Conservation (phyloP, 2,888 invertebrate species). For the Sarcophaga caerulescens region DNA sequence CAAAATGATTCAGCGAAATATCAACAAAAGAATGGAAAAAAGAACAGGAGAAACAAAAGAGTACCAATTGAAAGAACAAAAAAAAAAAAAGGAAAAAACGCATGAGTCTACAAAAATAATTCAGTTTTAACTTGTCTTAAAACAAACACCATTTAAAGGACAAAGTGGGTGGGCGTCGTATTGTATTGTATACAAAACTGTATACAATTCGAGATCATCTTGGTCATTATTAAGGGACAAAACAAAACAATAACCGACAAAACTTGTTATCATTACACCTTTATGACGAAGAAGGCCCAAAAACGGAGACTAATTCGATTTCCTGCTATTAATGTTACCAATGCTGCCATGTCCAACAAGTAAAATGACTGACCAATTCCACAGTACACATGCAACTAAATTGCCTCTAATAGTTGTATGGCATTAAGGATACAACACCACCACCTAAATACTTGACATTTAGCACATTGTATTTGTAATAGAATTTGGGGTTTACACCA, state of each 20-base stretch:
- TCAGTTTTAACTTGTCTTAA: background rate
- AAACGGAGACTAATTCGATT: slow-evolving; percentile 74
- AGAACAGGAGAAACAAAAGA: background rate
- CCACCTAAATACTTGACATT: slow-evolving; percentile 67
- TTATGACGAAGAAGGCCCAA: slow-evolving; percentile 14
- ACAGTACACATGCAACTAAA: slow-evolving; percentile 51
- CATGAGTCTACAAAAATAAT: slow-evolving; percentile 53
- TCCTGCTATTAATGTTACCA: slow-evolving; percentile 71
- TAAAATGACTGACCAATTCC: slow-evolving; percentile 37
- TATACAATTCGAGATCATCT: slow-evolving; percentile 46
- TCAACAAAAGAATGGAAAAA: background rate
- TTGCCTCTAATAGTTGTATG: slow-evolving; percentile 34
- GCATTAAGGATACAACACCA: slow-evolving; percentile 6
- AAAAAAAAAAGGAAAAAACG: slow-evolving; percentile 43
- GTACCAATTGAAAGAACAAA: slow-evolving; percentile 32
- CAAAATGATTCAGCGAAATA: slow-evolving; percentile 63
- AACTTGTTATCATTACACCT: slow-evolving; percentile 64
- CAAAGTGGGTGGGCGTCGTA: slow-evolving; percentile 62
- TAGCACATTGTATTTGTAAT: slow-evolving; percentile 65
- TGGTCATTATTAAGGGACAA: slow-evolving; percentile 47
- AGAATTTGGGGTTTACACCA: slow-evolving; percentile 4
- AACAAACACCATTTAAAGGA: slow-evolving; percentile 9
- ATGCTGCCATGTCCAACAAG: slow-evolving; percentile 69
- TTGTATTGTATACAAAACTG: too few relatives aligned
- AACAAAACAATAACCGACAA: slow-evolving; percentile 12